Evolutionary conservation across 1,140 invertebrate genomes (phyloP).

Genomic region (Globodera ellingtonae): DNA sequence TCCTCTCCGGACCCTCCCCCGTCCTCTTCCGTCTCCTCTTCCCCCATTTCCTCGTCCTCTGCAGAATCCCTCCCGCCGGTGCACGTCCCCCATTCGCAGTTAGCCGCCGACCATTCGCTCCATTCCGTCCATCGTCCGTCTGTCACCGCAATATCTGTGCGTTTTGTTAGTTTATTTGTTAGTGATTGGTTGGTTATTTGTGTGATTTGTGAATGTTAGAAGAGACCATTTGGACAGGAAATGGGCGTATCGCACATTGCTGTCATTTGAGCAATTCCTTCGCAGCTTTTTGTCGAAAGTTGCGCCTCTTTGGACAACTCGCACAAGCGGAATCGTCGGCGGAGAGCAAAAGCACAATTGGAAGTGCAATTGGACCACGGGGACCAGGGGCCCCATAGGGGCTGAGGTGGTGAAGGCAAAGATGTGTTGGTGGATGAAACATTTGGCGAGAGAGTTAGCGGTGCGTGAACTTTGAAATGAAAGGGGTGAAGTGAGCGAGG

Average conservation of each 20-base stretch:
- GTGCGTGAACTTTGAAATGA: not conserved
- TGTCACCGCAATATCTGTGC: constrained; percentile 19
- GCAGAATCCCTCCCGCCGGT: not conserved
- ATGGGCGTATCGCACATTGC: constrained; percentile 11
- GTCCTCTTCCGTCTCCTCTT: not conserved
- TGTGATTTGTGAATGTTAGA: not conserved
- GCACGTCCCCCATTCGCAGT: constrained; percentile 23
- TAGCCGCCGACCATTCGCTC: constrained; percentile 63
- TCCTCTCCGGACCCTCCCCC: not conserved
- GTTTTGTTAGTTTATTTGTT: not conserved
- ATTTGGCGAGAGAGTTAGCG: constrained; percentile 7
- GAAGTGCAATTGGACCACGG: constrained; percentile 65
- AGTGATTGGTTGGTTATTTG: not conserved
- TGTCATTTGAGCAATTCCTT: constrained; percentile 22
- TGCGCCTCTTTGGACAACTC: not conserved
- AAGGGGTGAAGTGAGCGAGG: not conserved
- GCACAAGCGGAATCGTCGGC: constrained; percentile 70
- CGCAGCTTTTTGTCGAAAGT: not conserved
- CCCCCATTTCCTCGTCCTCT: not conserved
- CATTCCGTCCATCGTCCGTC: constrained; percentile 65
- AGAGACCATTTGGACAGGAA: not conserved
- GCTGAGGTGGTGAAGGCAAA: not conserved
- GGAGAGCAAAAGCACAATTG: constrained; percentile 63
- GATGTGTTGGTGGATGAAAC: constrained; percentile 8
- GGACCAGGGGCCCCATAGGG: constrained; percentile 73